Evolutionary conservation across 2,113 vertebrate genomes (phyloP).

Genomic region (Muntiacus reevesi): DNA sequence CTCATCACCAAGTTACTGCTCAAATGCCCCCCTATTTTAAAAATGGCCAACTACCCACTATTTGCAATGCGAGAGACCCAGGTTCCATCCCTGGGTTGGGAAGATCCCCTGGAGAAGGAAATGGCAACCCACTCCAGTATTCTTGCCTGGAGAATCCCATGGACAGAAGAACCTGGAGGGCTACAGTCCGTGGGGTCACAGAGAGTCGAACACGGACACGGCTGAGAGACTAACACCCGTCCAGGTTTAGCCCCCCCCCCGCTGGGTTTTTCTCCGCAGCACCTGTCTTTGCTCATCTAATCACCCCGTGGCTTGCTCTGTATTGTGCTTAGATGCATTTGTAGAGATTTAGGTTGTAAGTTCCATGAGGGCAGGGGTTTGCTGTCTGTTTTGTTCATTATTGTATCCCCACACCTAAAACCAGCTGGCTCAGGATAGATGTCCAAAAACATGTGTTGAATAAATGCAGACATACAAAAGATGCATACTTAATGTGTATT

Average conservation of each 20-base stretch:
- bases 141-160: not conserved
- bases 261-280: not conserved
- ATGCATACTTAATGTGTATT: not conserved
- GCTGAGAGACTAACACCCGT: not conserved
- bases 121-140: not conserved
- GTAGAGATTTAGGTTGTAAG: not conserved
- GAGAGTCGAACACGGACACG: accelerated
- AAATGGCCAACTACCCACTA: not conserved
- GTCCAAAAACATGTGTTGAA: not conserved
- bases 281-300: not conserved
- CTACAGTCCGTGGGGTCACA: not conserved
- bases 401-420: not conserved
- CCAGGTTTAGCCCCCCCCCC: not conserved
- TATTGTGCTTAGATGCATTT: not conserved
- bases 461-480: not conserved
- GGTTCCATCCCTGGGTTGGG: not conserved
- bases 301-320: not conserved
- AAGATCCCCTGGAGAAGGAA: not conserved
- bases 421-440: not conserved
- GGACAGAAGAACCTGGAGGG: not conserved
- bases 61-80: not conserved
- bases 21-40: not conserved
- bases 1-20: not conserved
- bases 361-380: not conserved
- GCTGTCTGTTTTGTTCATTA: not conserved